Percentiles rank a stretch among this genome's conserved stretches.
phyloP scores from a whole-genome alignment of 2,113 vertebrate species.

The Atlantisia rogersi region DNA sequence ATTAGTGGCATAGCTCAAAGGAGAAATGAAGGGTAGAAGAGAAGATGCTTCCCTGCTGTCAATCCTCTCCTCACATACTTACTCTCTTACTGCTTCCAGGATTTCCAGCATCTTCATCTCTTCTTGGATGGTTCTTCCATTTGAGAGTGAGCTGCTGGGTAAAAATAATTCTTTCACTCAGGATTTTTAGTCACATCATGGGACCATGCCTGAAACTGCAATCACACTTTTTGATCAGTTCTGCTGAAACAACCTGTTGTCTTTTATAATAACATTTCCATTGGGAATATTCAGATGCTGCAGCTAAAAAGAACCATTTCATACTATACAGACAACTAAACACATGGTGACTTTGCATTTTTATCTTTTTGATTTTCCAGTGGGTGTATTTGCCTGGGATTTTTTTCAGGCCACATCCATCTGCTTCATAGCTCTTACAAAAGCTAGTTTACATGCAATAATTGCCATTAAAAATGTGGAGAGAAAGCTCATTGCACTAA shows the following conservation, averaged over 20 bases:
- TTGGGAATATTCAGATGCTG: constrained; percentile 45
- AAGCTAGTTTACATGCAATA: constrained; percentile 51
- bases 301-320: constrained; percentile 43
- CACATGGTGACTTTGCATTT: constrained; percentile 53
- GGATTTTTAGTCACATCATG: constrained; percentile 4
- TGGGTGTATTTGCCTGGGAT: constrained; percentile 6
- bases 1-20: background rate
- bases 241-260: constrained; percentile 54
- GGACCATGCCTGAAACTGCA: background rate
- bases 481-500: background rate
- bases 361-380: constrained; percentile 64
- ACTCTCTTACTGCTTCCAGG: background rate
- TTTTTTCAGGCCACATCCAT: constrained; percentile 48
- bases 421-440: constrained; percentile 29
- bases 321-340: constrained; percentile 33
- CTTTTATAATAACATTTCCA: constrained; percentile 50
- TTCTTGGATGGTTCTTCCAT: background rate
- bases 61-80: background rate
- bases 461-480: constrained; percentile 48
- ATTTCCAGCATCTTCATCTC: background rate
- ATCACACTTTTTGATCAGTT: constrained; percentile 48
- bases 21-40: background rate
- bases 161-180: background rate
- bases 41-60: background rate
- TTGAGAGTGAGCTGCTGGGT: background rate